Evolutionary conservation across 2,113 vertebrate genomes (phyloP).

Genomic region (Larimichthys crocea): DNA sequence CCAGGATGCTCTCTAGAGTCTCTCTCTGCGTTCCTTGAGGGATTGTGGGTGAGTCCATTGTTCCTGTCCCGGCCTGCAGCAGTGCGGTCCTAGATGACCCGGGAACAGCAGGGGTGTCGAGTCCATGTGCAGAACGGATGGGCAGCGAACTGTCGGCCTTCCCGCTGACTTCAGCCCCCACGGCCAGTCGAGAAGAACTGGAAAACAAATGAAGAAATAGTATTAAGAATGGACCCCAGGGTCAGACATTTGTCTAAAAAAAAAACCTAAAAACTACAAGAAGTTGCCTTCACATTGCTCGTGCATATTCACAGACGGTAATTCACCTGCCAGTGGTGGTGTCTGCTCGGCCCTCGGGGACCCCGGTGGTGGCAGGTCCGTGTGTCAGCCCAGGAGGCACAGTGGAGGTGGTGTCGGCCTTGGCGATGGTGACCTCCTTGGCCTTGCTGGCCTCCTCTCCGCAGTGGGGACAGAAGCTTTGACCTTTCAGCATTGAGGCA

Average conservation of each 20-base stretch:
- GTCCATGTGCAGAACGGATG: conserved; percentile 69
- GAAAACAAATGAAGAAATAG: not conserved
- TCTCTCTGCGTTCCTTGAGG: conserved; percentile 88
- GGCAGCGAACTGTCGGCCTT: conserved; percentile 85
- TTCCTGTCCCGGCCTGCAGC: conserved; percentile 41
- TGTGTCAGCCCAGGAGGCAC: conserved; percentile 72
- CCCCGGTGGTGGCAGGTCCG: conserved; percentile 81
- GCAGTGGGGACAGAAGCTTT: conserved; percentile 97
- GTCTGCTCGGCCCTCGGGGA: conserved; percentile 91
- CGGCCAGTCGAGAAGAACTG: conserved; percentile 81
- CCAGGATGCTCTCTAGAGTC: conserved; percentile 93
- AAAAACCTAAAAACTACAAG: no score
- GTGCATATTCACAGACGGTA: not conserved
- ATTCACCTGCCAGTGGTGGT: conserved; percentile 93
- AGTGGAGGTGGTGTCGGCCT: conserved; percentile 96
- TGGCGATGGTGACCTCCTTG: conserved; percentile 97
- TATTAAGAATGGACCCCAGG: no score
- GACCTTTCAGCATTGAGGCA: conserved; percentile 91
- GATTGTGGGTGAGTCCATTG: conserved; percentile 40
- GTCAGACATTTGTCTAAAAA: not conserved
- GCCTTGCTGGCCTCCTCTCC: conserved; percentile 95
- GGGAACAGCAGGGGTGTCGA: conserved; percentile 81
- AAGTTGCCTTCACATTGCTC: not conserved
- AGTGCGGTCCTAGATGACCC: conserved; percentile 82
- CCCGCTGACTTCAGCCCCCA: conserved; percentile 80